Conservation (phyloP, 2,113 vertebrate genomes). For the Ptilorrhoa leucosticta region DNA sequence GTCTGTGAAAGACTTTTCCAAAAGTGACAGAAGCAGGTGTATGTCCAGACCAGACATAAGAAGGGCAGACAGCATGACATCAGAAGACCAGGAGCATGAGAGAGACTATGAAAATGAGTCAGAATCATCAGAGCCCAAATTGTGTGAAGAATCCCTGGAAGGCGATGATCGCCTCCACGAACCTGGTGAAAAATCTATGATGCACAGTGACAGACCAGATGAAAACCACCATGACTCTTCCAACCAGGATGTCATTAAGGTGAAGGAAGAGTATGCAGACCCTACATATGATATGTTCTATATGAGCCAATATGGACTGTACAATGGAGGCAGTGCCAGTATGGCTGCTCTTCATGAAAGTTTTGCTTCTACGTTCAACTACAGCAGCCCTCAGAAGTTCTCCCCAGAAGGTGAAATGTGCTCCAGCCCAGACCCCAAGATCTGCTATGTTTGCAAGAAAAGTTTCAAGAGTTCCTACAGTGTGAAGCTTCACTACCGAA, state of each 20-base stretch:
- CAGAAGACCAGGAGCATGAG: conserved; percentile 96
- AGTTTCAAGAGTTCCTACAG: conserved; percentile 99
- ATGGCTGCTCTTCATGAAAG: conserved; percentile 97
- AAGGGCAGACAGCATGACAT: conserved; percentile 93
- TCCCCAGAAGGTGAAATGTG: conserved; percentile 95
- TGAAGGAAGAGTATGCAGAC: conserved; percentile 95
- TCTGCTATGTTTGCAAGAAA: conserved; percentile 99
- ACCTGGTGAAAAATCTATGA: conserved; percentile 71
- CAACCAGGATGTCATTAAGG: conserved; percentile 88
- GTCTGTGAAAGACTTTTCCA: conserved; percentile 89
- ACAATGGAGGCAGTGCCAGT: conserved; percentile 88
- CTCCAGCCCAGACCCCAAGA: conserved; percentile 97
- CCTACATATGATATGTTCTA: conserved; percentile 99
- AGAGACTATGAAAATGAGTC: conserved; percentile 98
- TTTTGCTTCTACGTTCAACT: conserved; percentile 92
- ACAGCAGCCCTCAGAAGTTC: conserved; percentile 94
- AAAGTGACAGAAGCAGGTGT: conserved; percentile 81
- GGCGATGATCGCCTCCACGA: conserved; percentile 79
- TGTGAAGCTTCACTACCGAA: conserved; percentile 99
- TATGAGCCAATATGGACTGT: conserved; percentile 98
- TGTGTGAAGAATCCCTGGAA: conserved; percentile 91
- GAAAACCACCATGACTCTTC: conserved; percentile 86
- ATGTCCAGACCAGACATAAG: conserved; percentile 84
- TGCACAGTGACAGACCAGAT: conserved; percentile 79
- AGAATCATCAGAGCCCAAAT: conserved; percentile 92